phyloP scores from a whole-genome alignment of 1,140 invertebrate species.

The Phymastichus coffea region DNA sequence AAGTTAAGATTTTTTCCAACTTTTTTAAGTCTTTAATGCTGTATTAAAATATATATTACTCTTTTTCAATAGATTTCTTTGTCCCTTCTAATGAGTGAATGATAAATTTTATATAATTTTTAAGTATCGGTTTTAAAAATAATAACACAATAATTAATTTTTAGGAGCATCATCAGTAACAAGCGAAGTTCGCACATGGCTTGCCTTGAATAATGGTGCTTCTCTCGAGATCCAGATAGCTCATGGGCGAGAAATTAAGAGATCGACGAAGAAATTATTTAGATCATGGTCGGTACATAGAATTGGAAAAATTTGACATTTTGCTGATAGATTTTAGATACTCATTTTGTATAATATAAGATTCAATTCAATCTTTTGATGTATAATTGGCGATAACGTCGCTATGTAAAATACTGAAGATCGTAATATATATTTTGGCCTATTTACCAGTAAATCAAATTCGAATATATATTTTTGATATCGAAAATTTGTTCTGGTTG shows the following conservation, averaged over 20 bases:
- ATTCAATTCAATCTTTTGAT: no score
- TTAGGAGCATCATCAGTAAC: constrained; percentile 42
- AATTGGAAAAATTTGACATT: constrained; percentile 52
- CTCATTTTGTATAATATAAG: no score
- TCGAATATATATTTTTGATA: no score
- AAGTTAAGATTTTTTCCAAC: no score
- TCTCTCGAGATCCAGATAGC: constrained; percentile 51
- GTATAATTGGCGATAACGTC: no score
- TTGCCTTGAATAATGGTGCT: constrained; percentile 53
- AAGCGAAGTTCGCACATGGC: constrained; percentile 51
- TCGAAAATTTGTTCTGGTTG: no score
- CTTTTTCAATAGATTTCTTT: no score
- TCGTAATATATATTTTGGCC: not conserved
- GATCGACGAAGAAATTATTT: constrained; percentile 49
- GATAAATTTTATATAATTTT: not conserved
- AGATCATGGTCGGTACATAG: constrained; percentile 55
- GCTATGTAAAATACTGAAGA: not conserved
- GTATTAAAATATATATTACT: no score
- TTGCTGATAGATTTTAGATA: no score
- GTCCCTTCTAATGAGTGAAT: not conserved
- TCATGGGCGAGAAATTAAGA: constrained; percentile 50
- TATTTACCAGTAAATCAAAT: not conserved
- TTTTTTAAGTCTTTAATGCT: no score
- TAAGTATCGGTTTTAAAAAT: not conserved
- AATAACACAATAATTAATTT: not conserved